Evolutionary conservation across 2,113 vertebrate genomes (phyloP).

Genomic region (Salvelinus alpinus): DNA sequence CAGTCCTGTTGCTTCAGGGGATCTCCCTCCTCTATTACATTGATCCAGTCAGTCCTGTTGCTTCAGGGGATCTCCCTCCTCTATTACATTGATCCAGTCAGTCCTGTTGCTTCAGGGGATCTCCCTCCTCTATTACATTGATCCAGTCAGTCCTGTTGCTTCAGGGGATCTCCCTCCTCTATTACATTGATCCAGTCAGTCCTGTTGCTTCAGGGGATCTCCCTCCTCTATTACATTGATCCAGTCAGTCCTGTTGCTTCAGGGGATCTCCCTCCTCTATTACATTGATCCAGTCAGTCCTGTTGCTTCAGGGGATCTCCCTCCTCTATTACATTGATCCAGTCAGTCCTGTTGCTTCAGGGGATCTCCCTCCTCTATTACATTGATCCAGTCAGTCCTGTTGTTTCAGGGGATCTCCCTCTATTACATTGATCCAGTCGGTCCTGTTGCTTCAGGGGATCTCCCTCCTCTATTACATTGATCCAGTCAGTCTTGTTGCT

Average conservation of each 20-base stretch:
- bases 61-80: slow-evolving; percentile 29
- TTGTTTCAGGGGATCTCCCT: slow-evolving; percentile 28
- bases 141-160: slow-evolving; percentile 24
- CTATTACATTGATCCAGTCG: slow-evolving; percentile 26
- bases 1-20: slow-evolving; percentile 36
- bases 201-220: slow-evolving; percentile 30
- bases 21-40: slow-evolving; percentile 8
- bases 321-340: slow-evolving; percentile 24
- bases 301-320: slow-evolving; percentile 29
- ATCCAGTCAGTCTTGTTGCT: slow-evolving; percentile 23
- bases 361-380: slow-evolving; percentile 7
- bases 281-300: slow-evolving; percentile 29
- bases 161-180: slow-evolving; percentile 22
- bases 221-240: slow-evolving; percentile 29
- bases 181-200: slow-evolving; percentile 30
- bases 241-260: slow-evolving; percentile 19
- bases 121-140: slow-evolving; percentile 16
- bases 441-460: slow-evolving; percentile 35
- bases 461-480: slow-evolving; percentile 16
- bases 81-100: slow-evolving; percentile 28
- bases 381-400: slow-evolving; percentile 32
- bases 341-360: slow-evolving; percentile 27
- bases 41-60: slow-evolving; percentile 27
- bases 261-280: slow-evolving; percentile 22
- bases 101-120: slow-evolving; percentile 35